Percentiles rank a stretch among this genome's conserved stretches.
Conservation (phyloP, 1,140 invertebrate genomes). For the Thrips palmi region DNA sequence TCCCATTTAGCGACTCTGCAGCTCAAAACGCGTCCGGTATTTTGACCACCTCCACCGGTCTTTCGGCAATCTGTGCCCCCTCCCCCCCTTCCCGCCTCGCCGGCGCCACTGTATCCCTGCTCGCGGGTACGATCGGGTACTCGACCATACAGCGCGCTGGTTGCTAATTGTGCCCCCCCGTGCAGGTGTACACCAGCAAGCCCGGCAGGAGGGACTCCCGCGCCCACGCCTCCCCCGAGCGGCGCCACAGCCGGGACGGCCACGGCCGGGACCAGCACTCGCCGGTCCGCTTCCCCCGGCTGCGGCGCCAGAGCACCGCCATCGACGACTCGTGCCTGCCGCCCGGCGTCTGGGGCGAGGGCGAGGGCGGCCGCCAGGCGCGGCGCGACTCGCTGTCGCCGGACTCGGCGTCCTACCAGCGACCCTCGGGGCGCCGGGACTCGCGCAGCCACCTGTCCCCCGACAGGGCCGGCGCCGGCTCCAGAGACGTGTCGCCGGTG, state of each 20-base stretch:
- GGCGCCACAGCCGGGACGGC: conserved; percentile 16
- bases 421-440: conserved; percentile 38
- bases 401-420: conserved; percentile 60
- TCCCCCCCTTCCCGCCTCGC: no score
- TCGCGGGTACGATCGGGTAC: no score
- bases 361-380: conserved; percentile 40
- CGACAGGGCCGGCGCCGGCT: conserved; percentile 44
- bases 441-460: conserved; percentile 60
- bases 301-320: conserved; percentile 69
- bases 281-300: conserved; percentile 41
- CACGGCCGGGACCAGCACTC: conserved; percentile 30
- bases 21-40: no score
- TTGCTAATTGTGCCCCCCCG: no score
- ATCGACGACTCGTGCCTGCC: conserved; percentile 65
- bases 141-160: no score
- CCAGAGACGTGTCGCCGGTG: conserved; percentile 49
- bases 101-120: no score
- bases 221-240: conserved; percentile 30
- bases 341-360: conserved; percentile 31
- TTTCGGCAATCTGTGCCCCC: no score
- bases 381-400: conserved; percentile 70
- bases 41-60: no score
- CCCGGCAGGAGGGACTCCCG: conserved; percentile 42
- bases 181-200: conserved; percentile 17
- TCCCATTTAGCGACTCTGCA: no score